Base-by-base conservation (phyloP, 2,113 vertebrate genomes). In the Vimba vimba region DNA sequence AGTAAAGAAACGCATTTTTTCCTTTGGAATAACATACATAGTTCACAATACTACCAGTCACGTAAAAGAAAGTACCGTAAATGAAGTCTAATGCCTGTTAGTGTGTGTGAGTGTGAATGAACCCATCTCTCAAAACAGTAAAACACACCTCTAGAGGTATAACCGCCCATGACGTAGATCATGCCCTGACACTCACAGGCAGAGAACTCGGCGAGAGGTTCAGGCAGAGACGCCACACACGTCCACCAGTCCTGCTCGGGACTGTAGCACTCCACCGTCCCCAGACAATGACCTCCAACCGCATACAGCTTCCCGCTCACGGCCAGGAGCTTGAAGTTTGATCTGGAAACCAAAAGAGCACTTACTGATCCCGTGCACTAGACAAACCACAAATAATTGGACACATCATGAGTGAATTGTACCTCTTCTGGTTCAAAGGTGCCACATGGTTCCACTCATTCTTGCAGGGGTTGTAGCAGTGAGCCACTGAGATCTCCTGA, bases 401-500 rank as follows among this genome's bases (percentile, higher is more conserved):
- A 30, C 21, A 83, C 6, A 66, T 76, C 66, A 21, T 25, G 19
- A 23, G 21, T 39, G 45, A 59, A 66, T 30, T n/a, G 27, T 94
- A 98, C 98, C 98, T 97, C 91, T 98, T 99, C 92, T 99, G 98
- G 94, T 99, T 99, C 93, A 99, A 96, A 0, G 97, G 95, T 0
- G 97, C 95, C 88, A 97, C 93, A 79, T 96, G 96, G 87, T 93
- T 95, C 98, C 97, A 98, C 83, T 97, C 97, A 0, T 98, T 97
- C 81, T 94, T 94, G 88, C 95, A 96, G 76, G 98, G 97, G 90
- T 99, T 98, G 94, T 98, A 99, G 85, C 97, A 97, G 64, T 97
- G 97, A 5, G 96, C 96, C 0, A 96, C 97, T 0, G 97, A 95
- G 69, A 99, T 98, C 92, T 98, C 97, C 92, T 98, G 97, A 88